Evolutionary conservation across 2,888 invertebrate species (phyloP).

Genomic region (Malacosoma neustria): DNA sequence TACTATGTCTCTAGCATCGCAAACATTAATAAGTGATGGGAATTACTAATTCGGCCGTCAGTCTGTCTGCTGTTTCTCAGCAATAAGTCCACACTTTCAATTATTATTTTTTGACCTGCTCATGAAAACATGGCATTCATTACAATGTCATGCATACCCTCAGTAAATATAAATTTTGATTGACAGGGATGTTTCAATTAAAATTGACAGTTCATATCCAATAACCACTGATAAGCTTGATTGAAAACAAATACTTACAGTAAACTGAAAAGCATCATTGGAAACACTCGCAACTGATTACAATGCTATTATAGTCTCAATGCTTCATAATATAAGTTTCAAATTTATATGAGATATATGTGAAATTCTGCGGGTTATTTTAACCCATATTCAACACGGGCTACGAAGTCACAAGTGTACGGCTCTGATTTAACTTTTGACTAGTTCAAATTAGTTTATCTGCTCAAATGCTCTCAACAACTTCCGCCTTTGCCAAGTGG

Average conservation of each 20-base stretch:
- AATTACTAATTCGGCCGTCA: no score
- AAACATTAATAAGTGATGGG: no score
- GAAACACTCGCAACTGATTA: not conserved
- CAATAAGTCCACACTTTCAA: no score
- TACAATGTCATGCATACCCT: no score
- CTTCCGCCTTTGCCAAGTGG: conserved; percentile 41
- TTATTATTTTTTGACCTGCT: no score
- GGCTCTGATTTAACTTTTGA: conserved; percentile 47
- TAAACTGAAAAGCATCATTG: conserved; percentile 20
- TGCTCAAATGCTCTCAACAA: conserved; percentile 52
- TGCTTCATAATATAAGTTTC: conserved; percentile 5
- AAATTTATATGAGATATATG: conserved; percentile 1
- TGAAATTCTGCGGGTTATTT: conserved; percentile 24
- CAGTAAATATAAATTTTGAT: conserved; percentile 12
- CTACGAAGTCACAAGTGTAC: conserved; percentile 13
- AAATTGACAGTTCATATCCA: conserved; percentile 45
- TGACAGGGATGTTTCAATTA: conserved; percentile 39
- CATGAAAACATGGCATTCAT: no score
- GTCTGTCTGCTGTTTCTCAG: no score
- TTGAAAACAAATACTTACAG: conserved; percentile 36
- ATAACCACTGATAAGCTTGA: conserved; percentile 35
- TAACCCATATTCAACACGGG: conserved; percentile 4
- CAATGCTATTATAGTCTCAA: not conserved
- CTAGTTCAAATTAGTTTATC: conserved; percentile 51
- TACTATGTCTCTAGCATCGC: no score